These are phyloP conservation scores for Hyalella azteca DNA, from an alignment of 2,888 invertebrate species.

Conservation along the genomic window DNA sequence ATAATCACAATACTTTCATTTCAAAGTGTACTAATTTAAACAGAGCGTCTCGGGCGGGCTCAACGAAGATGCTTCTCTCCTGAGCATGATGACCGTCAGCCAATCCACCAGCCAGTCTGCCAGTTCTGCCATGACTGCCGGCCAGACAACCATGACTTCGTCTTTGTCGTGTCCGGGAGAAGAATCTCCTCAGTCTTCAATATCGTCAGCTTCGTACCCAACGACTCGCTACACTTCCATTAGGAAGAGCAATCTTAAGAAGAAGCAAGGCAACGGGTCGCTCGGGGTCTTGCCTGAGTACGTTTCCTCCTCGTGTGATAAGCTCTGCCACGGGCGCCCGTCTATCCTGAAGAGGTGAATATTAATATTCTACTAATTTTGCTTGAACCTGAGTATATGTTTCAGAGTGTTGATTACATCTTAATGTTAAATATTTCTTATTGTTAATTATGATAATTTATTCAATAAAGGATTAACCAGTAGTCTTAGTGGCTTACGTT, in stretches of 20 bases:
- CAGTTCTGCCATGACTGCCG: background rate
- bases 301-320: constrained; percentile 15
- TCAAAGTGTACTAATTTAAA: too few relatives aligned
- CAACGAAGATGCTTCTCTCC: background rate
- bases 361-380: too few relatives aligned
- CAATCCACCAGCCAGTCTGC: background rate
- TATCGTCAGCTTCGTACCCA: constrained; percentile 19
- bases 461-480: too few relatives aligned
- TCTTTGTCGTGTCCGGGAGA: background rate
- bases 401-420: too few relatives aligned
- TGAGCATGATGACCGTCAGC: constrained; percentile 14
- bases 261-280: constrained; percentile 25
- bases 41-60: constrained; percentile 28
- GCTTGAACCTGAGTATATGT: too few relatives aligned
- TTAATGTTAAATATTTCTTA: too few relatives aligned
- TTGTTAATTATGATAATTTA: too few relatives aligned
- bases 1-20: too few relatives aligned
- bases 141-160: background rate
- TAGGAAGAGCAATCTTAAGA: constrained; percentile 28
- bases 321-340: constrained; percentile 19
- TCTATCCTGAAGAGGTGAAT: constrained; percentile 3
- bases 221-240: constrained; percentile 14
- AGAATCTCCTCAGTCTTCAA: constrained; percentile 8
- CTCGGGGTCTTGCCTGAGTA: constrained; percentile 10
- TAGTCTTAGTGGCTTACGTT: too few relatives aligned